A percentile compares a stretch with the other conserved stretches of the same genome.
phyloP scores from a whole-genome alignment of 2,113 vertebrate genomes.

The Grammomys dolichurus region DNA sequence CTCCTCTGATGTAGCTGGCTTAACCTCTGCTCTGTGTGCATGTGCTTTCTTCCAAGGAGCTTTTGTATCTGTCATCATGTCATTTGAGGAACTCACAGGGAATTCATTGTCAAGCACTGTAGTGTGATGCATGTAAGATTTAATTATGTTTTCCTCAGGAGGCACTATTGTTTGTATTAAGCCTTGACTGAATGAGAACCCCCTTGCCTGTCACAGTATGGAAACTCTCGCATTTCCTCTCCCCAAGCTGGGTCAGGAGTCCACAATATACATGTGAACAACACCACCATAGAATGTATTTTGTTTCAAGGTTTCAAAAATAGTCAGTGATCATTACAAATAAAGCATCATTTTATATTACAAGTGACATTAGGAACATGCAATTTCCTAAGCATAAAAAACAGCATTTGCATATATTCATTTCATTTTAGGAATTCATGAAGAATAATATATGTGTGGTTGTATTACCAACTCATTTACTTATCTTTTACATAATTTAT shows the following conservation, averaged over 20 bases:
- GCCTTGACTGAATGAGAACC: background rate
- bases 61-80: background rate
- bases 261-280: background rate
- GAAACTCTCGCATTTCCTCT: background rate
- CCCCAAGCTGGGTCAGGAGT: background rate
- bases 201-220: too few species aligned
- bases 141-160: background rate
- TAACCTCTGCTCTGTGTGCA: background rate
- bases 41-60: background rate
- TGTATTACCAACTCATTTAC: slow-evolving; percentile 4
- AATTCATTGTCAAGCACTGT: background rate
- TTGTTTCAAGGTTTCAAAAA: background rate
- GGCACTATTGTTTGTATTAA: background rate
- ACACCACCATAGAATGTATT: background rate
- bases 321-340: background rate
- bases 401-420: background rate
- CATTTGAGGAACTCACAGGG: background rate
- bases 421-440: slow-evolving; percentile 38
- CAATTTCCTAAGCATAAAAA: slow-evolving; percentile 67
- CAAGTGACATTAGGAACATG: slow-evolving; percentile 19
- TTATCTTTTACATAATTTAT: slow-evolving; percentile 13
- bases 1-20: background rate
- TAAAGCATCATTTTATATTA: slow-evolving; percentile 74
- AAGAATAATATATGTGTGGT: slow-evolving; percentile 22
- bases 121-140: background rate